Evolutionary conservation across 2,888 invertebrate genomes (phyloP), one percentile per base, ranked within the genome.

Genomic region (Cremastinae sp.): DNA sequence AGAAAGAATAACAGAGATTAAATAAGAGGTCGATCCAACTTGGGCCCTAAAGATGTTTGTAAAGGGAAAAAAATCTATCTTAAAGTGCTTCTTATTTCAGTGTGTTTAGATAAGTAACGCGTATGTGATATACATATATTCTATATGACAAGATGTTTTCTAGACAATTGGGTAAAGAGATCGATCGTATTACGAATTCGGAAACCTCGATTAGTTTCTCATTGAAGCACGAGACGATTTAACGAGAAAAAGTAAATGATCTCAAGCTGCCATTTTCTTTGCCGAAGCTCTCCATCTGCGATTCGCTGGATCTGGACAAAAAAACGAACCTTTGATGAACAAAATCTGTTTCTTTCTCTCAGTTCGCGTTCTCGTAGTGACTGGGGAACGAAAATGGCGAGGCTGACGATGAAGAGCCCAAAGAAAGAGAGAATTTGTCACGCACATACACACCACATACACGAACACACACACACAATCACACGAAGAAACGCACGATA

Each of bases 1-100:
- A 74, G 7, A 10, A 73, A 35, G 53, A 37, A 78, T 74, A 58
- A 68, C 62, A 66, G 61, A 64, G 51, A 43, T 71, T 79, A 77
- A 77, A 78, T 80, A 79, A 71, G 78, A 82, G 87, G 83, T 86
- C 86, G 84, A 86, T 88, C 86, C 86, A 86, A 83, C 83, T 85
- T 84, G 84, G 85, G 84, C 85, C 84, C 84, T 84, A 86, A 74
- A 85, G 87, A 84, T 86, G 86, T 85, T 86, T 84, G 89, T 89
- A 89, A 88, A 28, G 28, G 28, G 28, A 28, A 28, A 28, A 88
- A 76, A 83, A 87, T 89, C 89, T 89, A 88, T 90, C 89, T 89
- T 89, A 88, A 90, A 90, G 89, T 90, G 89, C 89, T 90, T 90
- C 89, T 90, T 90, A 90, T 89, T 89, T 90, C 89, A 87, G 88